Evolutionary conservation across 2,888 invertebrate genomes (phyloP).

Genomic region (Eristalis tenax): DNA sequence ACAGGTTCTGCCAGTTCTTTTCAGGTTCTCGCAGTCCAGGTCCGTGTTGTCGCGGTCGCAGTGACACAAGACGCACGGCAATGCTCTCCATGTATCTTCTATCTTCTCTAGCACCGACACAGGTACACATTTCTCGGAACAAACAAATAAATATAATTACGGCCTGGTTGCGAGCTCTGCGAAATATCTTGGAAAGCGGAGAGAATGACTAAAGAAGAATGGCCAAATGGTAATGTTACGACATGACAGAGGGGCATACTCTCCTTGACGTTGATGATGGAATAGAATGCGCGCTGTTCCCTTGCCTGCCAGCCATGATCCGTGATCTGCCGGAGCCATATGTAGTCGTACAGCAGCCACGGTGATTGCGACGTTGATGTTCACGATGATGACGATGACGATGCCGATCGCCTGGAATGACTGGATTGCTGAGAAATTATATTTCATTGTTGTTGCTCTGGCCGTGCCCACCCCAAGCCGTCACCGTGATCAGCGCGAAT

Average conservation of each 20-base stretch:
- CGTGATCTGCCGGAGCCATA: constrained; percentile 40
- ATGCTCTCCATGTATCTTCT: constrained; percentile 54
- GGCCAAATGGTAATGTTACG: constrained; percentile 49
- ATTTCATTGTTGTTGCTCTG: constrained; percentile 50
- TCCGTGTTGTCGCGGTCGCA: constrained; percentile 30
- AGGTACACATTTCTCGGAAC: constrained; percentile 43
- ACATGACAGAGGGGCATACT: constrained; percentile 49
- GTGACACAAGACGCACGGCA: constrained; percentile 52
- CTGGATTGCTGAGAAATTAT: constrained; percentile 61
- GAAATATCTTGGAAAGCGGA: constrained; percentile 12
- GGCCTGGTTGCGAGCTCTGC: constrained; percentile 45
- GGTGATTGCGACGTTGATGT: neutral
- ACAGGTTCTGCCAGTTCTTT: constrained; percentile 43
- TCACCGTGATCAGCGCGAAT: constrained; percentile 31
- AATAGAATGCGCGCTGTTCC: constrained; percentile 57
- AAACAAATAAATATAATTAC: constrained; percentile 70
- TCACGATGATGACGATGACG: constrained; percentile 2
- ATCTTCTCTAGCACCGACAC: constrained; percentile 10
- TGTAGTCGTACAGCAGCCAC: constrained; percentile 16
- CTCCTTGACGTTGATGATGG: constrained; percentile 55
- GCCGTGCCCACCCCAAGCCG: constrained; percentile 1
- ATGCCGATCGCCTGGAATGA: constrained; percentile 26
- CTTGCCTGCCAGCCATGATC: constrained; percentile 49
- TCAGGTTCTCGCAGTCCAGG: constrained; percentile 43
- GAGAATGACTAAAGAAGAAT: constrained; percentile 16